A percentile compares a stretch with the other conserved stretches of the same genome.
phyloP scores from a whole-genome alignment of 2,797 vertebrate species.

The Lacerta agilis region DNA sequence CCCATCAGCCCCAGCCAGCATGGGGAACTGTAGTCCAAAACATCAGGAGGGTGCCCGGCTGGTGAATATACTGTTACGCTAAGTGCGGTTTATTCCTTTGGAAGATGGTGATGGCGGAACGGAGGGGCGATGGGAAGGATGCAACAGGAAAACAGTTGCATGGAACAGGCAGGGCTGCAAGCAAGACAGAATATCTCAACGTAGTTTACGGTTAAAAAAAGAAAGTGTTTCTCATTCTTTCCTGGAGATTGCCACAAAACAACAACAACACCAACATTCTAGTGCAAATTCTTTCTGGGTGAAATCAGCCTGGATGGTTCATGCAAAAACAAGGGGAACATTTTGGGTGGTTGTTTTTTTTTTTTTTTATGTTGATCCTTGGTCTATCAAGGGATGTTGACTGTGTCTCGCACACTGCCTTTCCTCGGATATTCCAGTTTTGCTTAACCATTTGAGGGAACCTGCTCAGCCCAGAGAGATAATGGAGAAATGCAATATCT shows the following conservation, averaged over 20 bases:
- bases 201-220: not conserved
- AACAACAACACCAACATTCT: not conserved
- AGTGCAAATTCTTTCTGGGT: not conserved
- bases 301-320: not conserved
- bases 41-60: not conserved
- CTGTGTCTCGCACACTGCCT: too few species aligned
- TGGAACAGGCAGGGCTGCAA: not conserved
- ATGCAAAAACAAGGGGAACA: not conserved
- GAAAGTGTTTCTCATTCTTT: not conserved
- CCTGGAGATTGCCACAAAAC: not conserved
- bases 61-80: not conserved
- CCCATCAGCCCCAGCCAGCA: too few species aligned
- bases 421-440: not conserved
- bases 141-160: not conserved
- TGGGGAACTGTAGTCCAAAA: not conserved
- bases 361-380: not conserved
- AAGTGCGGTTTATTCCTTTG: not conserved
- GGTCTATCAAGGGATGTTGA: not conserved
- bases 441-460: not conserved
- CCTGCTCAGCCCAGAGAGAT: too few species aligned
- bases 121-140: too few species aligned
- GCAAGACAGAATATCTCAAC: too few species aligned
- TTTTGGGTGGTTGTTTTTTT: too few species aligned
- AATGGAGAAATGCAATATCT: not conserved
- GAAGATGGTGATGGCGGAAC: not conserved